phyloP scores from a whole-genome alignment of 2,797 vertebrate species.

The Alexandromys oeconomus region DNA sequence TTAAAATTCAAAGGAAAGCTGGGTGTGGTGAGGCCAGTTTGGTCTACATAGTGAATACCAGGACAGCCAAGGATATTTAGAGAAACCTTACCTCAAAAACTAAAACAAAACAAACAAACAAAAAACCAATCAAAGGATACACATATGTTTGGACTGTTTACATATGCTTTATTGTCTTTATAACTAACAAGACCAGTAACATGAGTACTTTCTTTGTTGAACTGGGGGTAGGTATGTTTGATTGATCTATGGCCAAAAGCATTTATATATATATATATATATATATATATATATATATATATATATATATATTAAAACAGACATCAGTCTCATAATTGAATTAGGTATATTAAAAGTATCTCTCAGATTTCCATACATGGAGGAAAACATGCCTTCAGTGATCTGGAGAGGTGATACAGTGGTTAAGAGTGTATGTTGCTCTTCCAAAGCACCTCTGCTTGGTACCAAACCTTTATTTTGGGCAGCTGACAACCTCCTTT shows the following conservation, averaged over 20 bases:
- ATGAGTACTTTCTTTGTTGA: background rate
- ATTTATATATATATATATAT: background rate
- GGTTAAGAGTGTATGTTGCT: too few relatives aligned
- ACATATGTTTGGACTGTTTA: background rate
- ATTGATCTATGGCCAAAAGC: slow-evolving; percentile 24
- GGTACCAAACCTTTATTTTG: background rate
- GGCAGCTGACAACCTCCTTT: background rate
- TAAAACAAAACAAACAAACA: background rate
- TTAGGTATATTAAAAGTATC: slow-evolving; percentile 14
- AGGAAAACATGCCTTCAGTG: background rate
- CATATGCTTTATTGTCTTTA: slow-evolving; percentile 1
- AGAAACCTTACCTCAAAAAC: background rate
- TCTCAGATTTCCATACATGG: background rate
- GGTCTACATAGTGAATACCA: background rate
- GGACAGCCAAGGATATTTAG: background rate
- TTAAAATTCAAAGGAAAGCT: slow-evolving; percentile 35
- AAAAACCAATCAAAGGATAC: background rate
- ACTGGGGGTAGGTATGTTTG: background rate
- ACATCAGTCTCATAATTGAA: slow-evolving; percentile 34
- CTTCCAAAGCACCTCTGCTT: background rate
- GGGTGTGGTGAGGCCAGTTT: background rate
- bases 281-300: too few relatives aligned
- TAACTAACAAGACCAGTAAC: background rate
- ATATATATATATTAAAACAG: background rate
- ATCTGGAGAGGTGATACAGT: background rate